Percentiles rank a stretch among this genome's conserved stretches.
These are phyloP conservation scores for Pogonocherus hispidulus DNA, from an alignment of 2,888 invertebrate genomes.

Conservation along the genomic window DNA sequence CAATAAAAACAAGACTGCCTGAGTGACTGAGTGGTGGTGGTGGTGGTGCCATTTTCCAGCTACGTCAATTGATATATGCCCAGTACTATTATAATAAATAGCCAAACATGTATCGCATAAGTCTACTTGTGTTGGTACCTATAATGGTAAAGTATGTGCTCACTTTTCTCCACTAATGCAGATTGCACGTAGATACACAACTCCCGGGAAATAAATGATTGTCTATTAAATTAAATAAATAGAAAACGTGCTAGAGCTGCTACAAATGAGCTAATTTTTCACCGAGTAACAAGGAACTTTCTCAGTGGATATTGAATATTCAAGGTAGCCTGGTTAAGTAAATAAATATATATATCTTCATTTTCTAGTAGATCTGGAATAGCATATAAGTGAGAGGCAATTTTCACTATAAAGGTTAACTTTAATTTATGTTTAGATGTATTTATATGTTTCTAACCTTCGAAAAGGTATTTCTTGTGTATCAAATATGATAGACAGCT, in stretches of 20 bases:
- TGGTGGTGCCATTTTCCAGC: too few species aligned
- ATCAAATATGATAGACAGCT: too few species aligned
- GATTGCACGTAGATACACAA: not conserved
- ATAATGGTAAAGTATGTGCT: conserved; percentile 13
- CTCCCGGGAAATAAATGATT: not conserved
- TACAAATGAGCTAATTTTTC: not conserved
- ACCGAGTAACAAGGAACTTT: not conserved
- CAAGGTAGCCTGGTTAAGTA: not conserved
- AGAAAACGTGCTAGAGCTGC: not conserved
- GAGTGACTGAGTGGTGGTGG: too few species aligned
- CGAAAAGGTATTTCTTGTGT: too few species aligned
- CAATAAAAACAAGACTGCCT: too few species aligned
- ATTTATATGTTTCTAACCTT: too few species aligned
- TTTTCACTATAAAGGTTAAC: too few species aligned
- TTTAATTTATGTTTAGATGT: too few species aligned
- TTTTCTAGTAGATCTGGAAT: too few species aligned
- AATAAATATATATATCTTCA: too few species aligned
- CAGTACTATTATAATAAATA: not conserved
- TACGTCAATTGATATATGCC: too few species aligned
- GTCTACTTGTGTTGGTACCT: conserved; percentile 11
- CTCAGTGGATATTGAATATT: not conserved
- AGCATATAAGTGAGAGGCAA: too few species aligned
- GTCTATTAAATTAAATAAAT: not conserved
- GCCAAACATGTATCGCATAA: not conserved
- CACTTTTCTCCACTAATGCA: not conserved